Conservation (phyloP, 23 tunicate genomes). For the Ascidia mentula region DNA sequence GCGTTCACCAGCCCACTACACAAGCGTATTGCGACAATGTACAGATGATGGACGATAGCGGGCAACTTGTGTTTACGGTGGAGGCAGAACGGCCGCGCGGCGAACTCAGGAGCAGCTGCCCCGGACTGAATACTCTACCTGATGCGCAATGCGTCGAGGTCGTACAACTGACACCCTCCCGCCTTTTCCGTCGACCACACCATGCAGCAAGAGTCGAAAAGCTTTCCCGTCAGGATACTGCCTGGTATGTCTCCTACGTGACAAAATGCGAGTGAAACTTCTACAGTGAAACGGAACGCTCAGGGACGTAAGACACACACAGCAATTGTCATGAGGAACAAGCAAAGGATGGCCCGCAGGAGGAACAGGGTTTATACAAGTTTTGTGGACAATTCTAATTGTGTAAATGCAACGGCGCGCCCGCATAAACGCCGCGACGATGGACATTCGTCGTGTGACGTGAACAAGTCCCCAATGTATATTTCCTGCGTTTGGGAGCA, state of each 20-base stretch:
- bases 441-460: constrained; percentile 2
- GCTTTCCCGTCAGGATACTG: constrained; percentile 21
- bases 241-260: constrained; percentile 45
- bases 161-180: constrained; percentile 39
- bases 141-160: constrained; percentile 21
- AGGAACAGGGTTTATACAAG: background rate
- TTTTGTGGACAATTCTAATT: background rate
- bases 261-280: background rate
- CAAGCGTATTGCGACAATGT: background rate
- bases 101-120: constrained; percentile 11
- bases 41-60: constrained; percentile 1
- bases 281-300: too few species aligned
- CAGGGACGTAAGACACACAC: background rate
- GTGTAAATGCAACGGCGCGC: background rate
- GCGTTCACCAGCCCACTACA: background rate
- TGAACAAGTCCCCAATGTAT: constrained; percentile 1
- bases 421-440: background rate
- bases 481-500: background rate
- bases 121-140: constrained; percentile 6
- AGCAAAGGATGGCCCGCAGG: background rate
- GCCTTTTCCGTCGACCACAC: constrained; percentile 32
- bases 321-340: background rate
- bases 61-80: background rate
- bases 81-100: background rate
- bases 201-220: constrained; percentile 34